phyloP scores from a whole-genome alignment of 2,113 vertebrate species.

The Aythya baeri region DNA sequence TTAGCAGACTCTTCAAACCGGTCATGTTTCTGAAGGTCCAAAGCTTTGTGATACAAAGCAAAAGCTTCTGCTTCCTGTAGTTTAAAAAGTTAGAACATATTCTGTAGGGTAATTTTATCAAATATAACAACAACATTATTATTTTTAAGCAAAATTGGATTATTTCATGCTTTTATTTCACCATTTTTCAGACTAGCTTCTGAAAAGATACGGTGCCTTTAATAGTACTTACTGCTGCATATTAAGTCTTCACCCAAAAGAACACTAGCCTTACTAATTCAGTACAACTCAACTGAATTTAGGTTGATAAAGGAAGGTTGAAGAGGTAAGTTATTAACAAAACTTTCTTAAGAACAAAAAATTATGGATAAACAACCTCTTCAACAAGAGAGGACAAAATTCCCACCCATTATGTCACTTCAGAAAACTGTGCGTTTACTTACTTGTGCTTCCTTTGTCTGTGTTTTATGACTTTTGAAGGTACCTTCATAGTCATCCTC shows the following conservation, averaged over 20 bases:
- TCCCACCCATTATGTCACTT: background rate
- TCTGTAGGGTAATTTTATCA: background rate
- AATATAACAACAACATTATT: background rate
- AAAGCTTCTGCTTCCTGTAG: constrained; percentile 96
- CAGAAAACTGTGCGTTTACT: background rate
- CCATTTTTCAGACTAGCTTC: background rate
- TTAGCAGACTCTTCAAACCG: constrained; percentile 93
- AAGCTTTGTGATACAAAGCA: constrained; percentile 94
- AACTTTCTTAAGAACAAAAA: background rate
- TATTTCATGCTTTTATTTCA: background rate
- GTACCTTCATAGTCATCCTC: constrained; percentile 91
- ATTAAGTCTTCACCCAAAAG: background rate
- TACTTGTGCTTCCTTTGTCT: constrained; percentile 97
- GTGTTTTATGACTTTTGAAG: constrained; percentile 88
- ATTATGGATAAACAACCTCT: background rate
- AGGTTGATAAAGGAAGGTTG: background rate
- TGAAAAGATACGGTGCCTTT: background rate
- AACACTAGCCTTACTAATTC: background rate
- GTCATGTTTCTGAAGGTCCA: constrained; percentile 98
- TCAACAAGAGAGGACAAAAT: background rate
- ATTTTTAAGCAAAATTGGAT: background rate
- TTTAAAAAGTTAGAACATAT: background rate
- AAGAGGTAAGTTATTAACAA: background rate
- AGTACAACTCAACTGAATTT: background rate
- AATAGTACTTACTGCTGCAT: background rate